Percentiles rank a stretch among this genome's conserved stretches.
Conservation (phyloP, 2,113 vertebrate species). For the Opisthocomus hoazin region DNA sequence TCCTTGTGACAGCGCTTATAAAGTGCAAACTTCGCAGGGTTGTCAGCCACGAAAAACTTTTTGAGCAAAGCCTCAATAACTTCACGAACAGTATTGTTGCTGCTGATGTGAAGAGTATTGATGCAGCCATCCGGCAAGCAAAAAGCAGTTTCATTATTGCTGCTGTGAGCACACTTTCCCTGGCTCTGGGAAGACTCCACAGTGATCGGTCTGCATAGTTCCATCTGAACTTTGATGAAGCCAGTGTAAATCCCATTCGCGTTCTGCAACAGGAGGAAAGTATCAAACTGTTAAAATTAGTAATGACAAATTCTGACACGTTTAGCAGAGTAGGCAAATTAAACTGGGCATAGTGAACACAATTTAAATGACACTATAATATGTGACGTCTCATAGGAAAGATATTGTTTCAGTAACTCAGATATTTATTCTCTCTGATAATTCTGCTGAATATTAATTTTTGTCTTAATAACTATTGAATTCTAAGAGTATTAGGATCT, state of each 20-base stretch:
- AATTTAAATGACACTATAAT: neutral
- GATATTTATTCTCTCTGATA: neutral
- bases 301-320: neutral
- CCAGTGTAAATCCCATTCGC: slow-evolving; percentile 86
- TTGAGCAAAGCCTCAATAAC: slow-evolving; percentile 91
- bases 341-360: neutral
- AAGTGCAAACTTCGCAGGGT: slow-evolving; percentile 94
- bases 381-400: accelerated
- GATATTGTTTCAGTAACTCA: neutral
- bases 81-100: slow-evolving; percentile 86
- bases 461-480: neutral
- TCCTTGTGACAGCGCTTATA: slow-evolving; percentile 90
- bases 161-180: slow-evolving; percentile 35
- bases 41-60: slow-evolving; percentile 91
- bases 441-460: neutral
- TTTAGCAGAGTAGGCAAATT: neutral
- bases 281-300: neutral
- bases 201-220: slow-evolving; percentile 85
- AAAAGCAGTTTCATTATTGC: slow-evolving; percentile 75
- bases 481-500: neutral
- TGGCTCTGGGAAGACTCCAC: slow-evolving; percentile 63
- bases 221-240: slow-evolving; percentile 96
- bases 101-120: slow-evolving; percentile 96
- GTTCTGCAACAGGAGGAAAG: slow-evolving; percentile 68
- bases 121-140: slow-evolving; percentile 77